These are phyloP conservation scores for Abrostola tripartita DNA, from an alignment of 2,888 invertebrate genomes.

Conservation along the genomic window DNA sequence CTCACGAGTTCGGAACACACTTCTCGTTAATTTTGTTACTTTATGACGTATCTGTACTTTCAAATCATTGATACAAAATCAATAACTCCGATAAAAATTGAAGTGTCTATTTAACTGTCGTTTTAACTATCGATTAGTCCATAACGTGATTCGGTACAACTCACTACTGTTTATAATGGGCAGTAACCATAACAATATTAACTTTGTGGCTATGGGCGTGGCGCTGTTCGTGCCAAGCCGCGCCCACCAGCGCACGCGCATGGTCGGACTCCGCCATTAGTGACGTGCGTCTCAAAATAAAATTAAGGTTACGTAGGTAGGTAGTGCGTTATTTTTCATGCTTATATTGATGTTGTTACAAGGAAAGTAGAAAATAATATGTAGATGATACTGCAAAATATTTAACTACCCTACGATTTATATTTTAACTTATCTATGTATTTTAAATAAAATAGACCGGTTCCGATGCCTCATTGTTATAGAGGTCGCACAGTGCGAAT, in stretches of 20 bases:
- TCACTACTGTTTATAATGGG: conserved; percentile 17
- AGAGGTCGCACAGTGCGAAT: no score
- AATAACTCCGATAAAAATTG: no score
- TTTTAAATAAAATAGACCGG: no score
- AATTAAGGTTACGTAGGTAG: conserved; percentile 30
- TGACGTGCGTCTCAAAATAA: conserved; percentile 40
- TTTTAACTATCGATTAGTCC: not conserved
- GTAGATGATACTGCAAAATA: no score
- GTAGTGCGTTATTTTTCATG: not conserved
- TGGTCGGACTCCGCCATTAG: conserved; percentile 29
- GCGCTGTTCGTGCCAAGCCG: conserved; percentile 57
- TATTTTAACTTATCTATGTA: no score
- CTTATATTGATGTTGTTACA: not conserved
- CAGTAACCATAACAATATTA: conserved; percentile 37
- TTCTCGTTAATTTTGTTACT: no score
- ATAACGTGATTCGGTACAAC: conserved; percentile 5
- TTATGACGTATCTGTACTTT: no score
- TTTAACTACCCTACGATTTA: no score
- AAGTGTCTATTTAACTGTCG: not conserved
- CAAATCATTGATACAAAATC: no score
- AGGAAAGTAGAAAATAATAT: not conserved
- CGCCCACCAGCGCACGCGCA: conserved; percentile 63
- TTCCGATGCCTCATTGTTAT: no score
- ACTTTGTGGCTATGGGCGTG: conserved; percentile 41
- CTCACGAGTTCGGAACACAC: no score